A percentile compares a stretch with the other conserved stretches of the same genome.
phyloP scores from a whole-genome alignment of 2,888 invertebrate species.

The Cryptus armator region DNA sequence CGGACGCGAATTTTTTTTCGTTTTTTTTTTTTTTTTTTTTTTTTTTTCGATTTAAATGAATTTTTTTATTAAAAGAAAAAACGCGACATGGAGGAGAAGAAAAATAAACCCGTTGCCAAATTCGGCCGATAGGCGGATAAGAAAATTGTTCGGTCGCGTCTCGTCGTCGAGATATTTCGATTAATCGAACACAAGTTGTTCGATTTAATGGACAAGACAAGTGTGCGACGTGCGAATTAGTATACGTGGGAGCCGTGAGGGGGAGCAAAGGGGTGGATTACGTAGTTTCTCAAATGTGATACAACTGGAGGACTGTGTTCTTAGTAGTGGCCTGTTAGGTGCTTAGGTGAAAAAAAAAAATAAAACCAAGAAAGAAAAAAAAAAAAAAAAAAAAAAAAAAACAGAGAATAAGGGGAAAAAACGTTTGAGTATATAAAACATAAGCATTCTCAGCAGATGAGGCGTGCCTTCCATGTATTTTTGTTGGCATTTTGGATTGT shows the following conservation, averaged over 20 bases:
- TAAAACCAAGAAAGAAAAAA: conserved; percentile 51
- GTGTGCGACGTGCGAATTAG: conserved; percentile 29
- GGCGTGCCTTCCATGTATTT: conserved; percentile 85
- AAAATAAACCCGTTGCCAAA: conserved; percentile 8
- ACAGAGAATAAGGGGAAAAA: conserved; percentile 65
- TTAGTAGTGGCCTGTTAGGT: conserved; percentile 84
- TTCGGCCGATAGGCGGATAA: conserved; percentile 1
- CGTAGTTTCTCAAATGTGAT: conserved; percentile 82
- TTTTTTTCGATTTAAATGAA: background rate
- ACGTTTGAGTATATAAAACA: conserved; percentile 72
- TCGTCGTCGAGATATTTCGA: too few species aligned
- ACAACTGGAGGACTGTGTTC: conserved; percentile 83
- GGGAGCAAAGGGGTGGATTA: conserved; percentile 30
- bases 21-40: conserved; percentile 47
- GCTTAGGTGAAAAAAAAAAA: conserved; percentile 79
- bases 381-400: conserved; percentile 64
- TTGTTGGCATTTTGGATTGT: conserved; percentile 84
- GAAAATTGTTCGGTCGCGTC: background rate
- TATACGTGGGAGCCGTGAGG: conserved; percentile 52
- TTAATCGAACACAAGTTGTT: background rate
- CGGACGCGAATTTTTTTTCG: background rate
- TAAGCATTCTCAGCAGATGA: conserved; percentile 84
- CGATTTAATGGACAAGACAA: background rate
- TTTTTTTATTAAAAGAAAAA: conserved; percentile 24
- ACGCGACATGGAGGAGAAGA: too few species aligned